Percentiles rank a stretch among this genome's conserved stretches.
phyloP scores from a whole-genome alignment of 1,140 invertebrate species.

The Scaptodrosophila lebanonensis region DNA sequence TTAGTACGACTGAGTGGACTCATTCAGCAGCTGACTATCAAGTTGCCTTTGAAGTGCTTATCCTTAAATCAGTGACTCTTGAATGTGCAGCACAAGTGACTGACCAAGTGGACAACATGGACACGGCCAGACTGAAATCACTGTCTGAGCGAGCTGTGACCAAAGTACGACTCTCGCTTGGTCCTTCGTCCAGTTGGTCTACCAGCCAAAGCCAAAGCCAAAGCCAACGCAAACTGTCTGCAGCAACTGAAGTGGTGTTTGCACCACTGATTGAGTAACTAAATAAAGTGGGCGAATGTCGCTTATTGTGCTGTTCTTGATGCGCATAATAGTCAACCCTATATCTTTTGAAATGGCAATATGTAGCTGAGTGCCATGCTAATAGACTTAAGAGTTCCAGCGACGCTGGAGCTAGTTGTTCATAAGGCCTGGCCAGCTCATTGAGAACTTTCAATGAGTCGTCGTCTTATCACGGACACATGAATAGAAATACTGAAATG shows the following conservation, averaged over 20 bases:
- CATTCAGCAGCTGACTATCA: slow-evolving; percentile 54
- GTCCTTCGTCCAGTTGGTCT: slow-evolving; percentile 41
- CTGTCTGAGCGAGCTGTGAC: slow-evolving; percentile 14
- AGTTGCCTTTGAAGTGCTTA: slow-evolving; percentile 74
- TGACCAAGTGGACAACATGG: slow-evolving; percentile 66
- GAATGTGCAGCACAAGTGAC: slow-evolving; percentile 72
- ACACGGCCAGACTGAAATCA: too few species aligned
- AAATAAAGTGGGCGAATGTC: slow-evolving; percentile 49
- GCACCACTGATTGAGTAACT: slow-evolving; percentile 64
- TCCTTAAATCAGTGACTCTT: slow-evolving; percentile 75
- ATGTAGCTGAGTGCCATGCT: slow-evolving; percentile 19
- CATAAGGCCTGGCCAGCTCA: too few species aligned
- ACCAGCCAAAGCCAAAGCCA: slow-evolving; percentile 44
- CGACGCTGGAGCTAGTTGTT: too few species aligned
- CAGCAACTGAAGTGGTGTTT: slow-evolving; percentile 59
- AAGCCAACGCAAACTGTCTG: too few species aligned
- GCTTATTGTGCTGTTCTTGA: slow-evolving; percentile 8
- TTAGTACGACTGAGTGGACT: slow-evolving; percentile 19
- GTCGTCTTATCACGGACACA: too few species aligned
- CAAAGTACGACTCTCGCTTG: slow-evolving; percentile 45
- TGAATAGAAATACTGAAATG: too few species aligned
- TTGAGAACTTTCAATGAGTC: too few species aligned
- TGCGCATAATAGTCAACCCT: neutral
- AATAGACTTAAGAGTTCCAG: slow-evolving; percentile 45
- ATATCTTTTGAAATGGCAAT: neutral